A percentile compares a stretch with the other conserved stretches of the same genome.
Conservation (phyloP, 2,113 vertebrate species). For the Periophthalmodon schlosseri region DNA sequence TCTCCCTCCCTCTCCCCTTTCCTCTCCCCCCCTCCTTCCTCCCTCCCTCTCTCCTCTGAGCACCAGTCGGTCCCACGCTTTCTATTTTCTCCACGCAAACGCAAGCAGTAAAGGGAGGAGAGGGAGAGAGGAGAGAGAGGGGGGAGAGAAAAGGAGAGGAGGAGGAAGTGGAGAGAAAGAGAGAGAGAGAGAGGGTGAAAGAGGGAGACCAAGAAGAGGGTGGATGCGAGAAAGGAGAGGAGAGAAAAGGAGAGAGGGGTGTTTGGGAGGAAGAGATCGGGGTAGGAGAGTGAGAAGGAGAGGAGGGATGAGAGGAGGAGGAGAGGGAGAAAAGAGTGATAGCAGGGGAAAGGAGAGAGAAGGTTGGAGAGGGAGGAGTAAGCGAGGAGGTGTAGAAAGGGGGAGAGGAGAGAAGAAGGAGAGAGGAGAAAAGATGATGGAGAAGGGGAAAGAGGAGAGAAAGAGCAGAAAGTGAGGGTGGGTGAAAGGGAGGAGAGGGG, state of each 20-base stretch:
- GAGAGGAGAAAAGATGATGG: no score
- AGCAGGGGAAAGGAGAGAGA: neutral
- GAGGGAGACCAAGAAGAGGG: neutral
- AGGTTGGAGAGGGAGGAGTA: no score
- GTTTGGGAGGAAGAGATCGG: neutral
- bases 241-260: neutral
- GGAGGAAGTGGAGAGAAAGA: rapidly evolving
- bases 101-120: neutral
- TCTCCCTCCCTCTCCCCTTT: neutral
- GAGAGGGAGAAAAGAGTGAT: no score
- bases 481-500: neutral
- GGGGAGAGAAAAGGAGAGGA: neutral
- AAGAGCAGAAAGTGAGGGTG: neutral
- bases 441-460: neutral
- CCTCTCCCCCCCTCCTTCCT: no score
- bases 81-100: slow-evolving; percentile 34
- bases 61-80: slow-evolving; percentile 28
- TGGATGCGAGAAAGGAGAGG: neutral
- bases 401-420: neutral
- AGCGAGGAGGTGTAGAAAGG: no score
- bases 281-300: neutral
- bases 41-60: no score
- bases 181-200: neutral
- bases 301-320: neutral
- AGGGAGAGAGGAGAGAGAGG: neutral